Conservation (phyloP, 1,140 invertebrate genomes). For the Brachionus sp. region DNA sequence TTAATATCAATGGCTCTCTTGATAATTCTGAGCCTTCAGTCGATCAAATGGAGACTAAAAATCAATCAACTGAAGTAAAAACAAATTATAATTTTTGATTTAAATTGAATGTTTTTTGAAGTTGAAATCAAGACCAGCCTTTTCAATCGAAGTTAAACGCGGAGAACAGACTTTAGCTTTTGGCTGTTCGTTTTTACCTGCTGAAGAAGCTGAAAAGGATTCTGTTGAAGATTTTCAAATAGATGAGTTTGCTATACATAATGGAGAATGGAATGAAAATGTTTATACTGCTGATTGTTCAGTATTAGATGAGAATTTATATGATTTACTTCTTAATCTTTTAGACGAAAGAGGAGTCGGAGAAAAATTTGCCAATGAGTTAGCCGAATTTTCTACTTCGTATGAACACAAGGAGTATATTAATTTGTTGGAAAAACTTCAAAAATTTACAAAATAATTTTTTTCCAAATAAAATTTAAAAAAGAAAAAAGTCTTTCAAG, state of each 20-base stretch:
- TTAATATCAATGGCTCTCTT: conserved; percentile 42
- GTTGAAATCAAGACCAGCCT: conserved; percentile 44
- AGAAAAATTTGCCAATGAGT: conserved; percentile 45
- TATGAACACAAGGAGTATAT: conserved; percentile 45
- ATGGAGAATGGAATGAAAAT: conserved; percentile 44
- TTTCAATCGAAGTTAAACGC: conserved; percentile 42
- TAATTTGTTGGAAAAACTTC: conserved; percentile 38
- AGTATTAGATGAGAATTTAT: conserved; percentile 44
- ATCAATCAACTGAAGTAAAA: neutral
- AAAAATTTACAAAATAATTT: conserved; percentile 40
- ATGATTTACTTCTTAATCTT: conserved; percentile 43
- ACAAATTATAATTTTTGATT: neutral
- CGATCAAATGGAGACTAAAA: conserved; percentile 19
- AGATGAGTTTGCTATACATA: conserved; percentile 43
- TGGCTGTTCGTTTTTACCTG: conserved; percentile 41
- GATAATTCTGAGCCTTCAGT: neutral
- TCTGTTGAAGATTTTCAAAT: conserved; percentile 46
- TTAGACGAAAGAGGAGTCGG: conserved; percentile 41
- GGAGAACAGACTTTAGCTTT: conserved; percentile 27
- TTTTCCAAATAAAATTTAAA: conserved; percentile 8
- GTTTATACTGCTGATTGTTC: conserved; percentile 46
- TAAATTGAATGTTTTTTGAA: neutral
- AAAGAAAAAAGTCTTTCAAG: neutral
- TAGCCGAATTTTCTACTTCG: conserved; percentile 27
- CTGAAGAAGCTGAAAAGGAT: neutral